Evolutionary conservation across 2,888 invertebrate genomes (phyloP).

Genomic region (Eupithecia pulchellata): DNA sequence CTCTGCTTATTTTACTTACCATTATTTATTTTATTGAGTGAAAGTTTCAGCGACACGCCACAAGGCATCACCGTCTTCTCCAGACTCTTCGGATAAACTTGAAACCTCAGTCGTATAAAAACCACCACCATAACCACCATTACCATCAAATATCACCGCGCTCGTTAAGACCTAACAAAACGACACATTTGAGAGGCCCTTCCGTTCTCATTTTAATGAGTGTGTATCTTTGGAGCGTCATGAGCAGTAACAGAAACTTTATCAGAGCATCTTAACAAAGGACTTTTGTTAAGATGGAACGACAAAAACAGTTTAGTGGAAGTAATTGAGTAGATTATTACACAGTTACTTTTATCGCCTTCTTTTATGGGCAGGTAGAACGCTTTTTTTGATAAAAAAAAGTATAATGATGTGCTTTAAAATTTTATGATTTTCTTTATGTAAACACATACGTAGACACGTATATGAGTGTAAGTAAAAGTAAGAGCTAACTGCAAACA

Average conservation of each 20-base stretch:
- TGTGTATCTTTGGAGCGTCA: conserved; percentile 8
- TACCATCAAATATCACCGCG: conserved; percentile 34
- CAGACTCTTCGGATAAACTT: not conserved
- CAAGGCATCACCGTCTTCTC: not conserved
- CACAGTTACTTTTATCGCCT: not conserved
- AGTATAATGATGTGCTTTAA: too few species aligned
- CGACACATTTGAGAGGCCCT: conserved; percentile 31
- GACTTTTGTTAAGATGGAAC: not conserved
- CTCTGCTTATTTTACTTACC: too few species aligned
- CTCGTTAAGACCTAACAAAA: conserved; percentile 28
- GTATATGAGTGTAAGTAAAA: too few species aligned
- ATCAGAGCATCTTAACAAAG: not conserved
- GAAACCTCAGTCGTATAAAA: not conserved
- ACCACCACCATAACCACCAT: conserved; percentile 18
- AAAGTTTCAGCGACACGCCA: not conserved
- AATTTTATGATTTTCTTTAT: too few species aligned
- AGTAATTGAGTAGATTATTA: not conserved
- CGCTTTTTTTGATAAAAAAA: too few species aligned
- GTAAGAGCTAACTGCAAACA: too few species aligned
- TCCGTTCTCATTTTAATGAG: not conserved
- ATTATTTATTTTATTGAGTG: not conserved
- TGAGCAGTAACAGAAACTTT: conserved; percentile 26
- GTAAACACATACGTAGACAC: too few species aligned
- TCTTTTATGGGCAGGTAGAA: too few species aligned
- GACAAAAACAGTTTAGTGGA: not conserved